Percentiles rank a stretch among this genome's conserved stretches.
Evolutionary conservation across 1,140 invertebrate genomes (phyloP).

Genomic region (Brachionus plicatilis): DNA sequence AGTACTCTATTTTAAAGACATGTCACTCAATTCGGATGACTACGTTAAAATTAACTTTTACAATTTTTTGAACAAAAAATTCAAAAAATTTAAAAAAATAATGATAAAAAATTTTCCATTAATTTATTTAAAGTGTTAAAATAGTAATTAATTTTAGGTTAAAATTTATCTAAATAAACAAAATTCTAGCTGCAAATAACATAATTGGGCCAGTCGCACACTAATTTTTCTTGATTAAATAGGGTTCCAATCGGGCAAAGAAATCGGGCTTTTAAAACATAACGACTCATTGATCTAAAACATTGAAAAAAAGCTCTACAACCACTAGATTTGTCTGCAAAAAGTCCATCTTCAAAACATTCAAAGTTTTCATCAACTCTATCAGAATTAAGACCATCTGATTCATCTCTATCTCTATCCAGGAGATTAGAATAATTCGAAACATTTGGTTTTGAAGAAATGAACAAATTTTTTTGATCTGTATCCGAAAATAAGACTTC

Average conservation of each 20-base stretch:
- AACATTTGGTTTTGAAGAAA: slow-evolving; percentile 61
- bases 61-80: no score
- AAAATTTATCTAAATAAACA: no score
- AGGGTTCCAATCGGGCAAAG: background rate
- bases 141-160: no score
- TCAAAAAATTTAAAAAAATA: no score
- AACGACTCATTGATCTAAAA: background rate
- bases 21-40: no score
- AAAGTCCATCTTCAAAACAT: background rate
- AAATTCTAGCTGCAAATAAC: no score
- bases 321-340: background rate
- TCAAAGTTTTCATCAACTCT: background rate
- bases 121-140: no score
- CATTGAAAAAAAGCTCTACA: slow-evolving; percentile 28
- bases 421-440: background rate
- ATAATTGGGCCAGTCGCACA: slow-evolving; percentile 3
- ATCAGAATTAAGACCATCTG: background rate
- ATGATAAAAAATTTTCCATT: no score
- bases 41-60: no score
- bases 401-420: background rate
- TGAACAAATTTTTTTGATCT: slow-evolving; percentile 65
- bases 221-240: background rate
- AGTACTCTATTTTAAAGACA: no score
- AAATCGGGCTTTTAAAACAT: background rate
- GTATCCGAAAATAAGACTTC: background rate